These are phyloP conservation scores for Cheirogaleus medius DNA, from an alignment of 2,113 vertebrate genomes.

Conservation along the genomic window DNA sequence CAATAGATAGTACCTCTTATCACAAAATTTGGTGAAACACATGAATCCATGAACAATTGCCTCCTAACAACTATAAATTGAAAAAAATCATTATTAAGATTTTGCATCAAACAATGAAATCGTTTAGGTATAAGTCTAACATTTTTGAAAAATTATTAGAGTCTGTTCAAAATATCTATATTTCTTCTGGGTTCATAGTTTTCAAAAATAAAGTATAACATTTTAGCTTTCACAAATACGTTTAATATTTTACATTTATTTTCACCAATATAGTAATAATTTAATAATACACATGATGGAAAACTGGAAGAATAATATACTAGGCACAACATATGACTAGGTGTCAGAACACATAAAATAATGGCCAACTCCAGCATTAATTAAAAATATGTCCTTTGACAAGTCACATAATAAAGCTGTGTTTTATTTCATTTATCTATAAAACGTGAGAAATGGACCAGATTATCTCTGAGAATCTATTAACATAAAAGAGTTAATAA, in stretches of 20 bases:
- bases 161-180: neutral
- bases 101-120: neutral
- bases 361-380: neutral
- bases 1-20: neutral
- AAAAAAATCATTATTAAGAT: neutral
- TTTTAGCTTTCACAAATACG: neutral
- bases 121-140: neutral
- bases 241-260: neutral
- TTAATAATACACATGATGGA: neutral
- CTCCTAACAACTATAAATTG: neutral
- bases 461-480: neutral
- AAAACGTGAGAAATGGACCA: neutral
- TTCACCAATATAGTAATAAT: neutral
- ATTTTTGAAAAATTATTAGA: neutral
- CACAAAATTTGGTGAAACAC: neutral
- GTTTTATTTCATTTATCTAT: neutral
- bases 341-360: neutral
- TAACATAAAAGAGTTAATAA: constrained; percentile 2
- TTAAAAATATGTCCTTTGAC: neutral
- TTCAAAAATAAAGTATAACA: neutral
- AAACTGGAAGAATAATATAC: neutral
- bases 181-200: neutral
- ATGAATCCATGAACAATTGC: too few relatives aligned
- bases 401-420: neutral
- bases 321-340: neutral